Conservation (phyloP, 2,113 vertebrate genomes). For the Noctilio leporinus region DNA sequence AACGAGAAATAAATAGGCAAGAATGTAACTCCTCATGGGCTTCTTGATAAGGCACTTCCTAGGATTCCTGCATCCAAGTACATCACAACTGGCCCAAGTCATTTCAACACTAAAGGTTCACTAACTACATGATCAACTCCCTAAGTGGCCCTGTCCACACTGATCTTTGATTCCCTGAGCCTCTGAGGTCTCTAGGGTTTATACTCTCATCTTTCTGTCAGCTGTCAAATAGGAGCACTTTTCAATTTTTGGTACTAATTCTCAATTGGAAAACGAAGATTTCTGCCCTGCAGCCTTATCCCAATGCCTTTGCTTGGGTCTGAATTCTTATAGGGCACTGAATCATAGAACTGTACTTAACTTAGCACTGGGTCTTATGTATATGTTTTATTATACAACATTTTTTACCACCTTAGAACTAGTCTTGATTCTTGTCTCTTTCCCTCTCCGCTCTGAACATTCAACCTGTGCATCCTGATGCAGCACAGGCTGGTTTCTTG, state of each 20-base stretch:
- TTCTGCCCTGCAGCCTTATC: neutral
- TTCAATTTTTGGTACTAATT: neutral
- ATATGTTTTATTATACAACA: neutral
- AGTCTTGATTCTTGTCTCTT: neutral
- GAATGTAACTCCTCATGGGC: too few relatives aligned
- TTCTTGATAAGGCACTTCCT: too few relatives aligned
- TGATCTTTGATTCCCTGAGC: too few relatives aligned
- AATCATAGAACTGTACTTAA: neutral
- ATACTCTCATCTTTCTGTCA: neutral
- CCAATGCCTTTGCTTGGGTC: neutral
- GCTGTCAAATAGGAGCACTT: neutral
- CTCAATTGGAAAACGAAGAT: neutral
- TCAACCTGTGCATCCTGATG: neutral
- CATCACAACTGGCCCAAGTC: too few relatives aligned
- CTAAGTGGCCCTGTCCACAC: too few relatives aligned
- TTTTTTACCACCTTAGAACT: neutral
- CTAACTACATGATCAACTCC: too few relatives aligned
- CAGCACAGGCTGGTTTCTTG: neutral
- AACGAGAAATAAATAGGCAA: too few relatives aligned
- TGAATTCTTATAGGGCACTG: neutral
- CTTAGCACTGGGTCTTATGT: neutral
- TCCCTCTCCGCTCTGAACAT: neutral
- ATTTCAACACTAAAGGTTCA: too few relatives aligned
- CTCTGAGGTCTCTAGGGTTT: neutral
- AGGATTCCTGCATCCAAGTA: too few relatives aligned